A percentile compares a stretch with the other conserved stretches of the same genome.
These are phyloP conservation scores for Itoplectis maculator DNA, from an alignment of 2,888 invertebrate species.

Conservation along the genomic window DNA sequence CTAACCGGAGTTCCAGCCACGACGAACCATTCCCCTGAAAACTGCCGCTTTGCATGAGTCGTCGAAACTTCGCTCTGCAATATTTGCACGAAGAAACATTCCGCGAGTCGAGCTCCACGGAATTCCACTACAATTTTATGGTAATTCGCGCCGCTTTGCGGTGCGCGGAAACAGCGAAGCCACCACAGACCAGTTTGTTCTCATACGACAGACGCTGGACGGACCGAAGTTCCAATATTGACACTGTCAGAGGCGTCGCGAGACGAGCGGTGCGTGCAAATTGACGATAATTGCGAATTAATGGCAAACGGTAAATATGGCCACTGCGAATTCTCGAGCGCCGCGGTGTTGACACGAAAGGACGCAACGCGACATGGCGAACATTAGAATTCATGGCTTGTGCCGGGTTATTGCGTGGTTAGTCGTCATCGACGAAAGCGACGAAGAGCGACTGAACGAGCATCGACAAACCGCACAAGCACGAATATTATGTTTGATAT, in stretches of 20 bases:
- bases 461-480: not conserved
- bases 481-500: slow-evolving; percentile 39
- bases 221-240: slow-evolving; percentile 34
- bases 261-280: slow-evolving; percentile 28
- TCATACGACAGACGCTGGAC: not conserved
- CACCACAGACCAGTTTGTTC: not conserved
- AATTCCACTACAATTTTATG: slow-evolving; percentile 18
- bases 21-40: slow-evolving; percentile 69
- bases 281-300: slow-evolving; percentile 36
- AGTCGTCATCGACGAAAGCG: slow-evolving; percentile 3
- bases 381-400: slow-evolving; percentile 35
- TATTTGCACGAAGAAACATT: slow-evolving; percentile 5
- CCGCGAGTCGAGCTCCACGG: not conserved
- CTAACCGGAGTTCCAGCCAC: slow-evolving; percentile 66
- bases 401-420: slow-evolving; percentile 8
- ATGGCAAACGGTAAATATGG: slow-evolving; percentile 21
- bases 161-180: not conserved
- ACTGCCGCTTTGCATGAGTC: slow-evolving; percentile 41
- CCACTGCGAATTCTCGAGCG: not conserved
- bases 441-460: not conserved
- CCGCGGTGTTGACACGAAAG: not conserved
- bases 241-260: not conserved
- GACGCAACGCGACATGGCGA: not conserved
- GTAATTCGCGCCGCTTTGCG: not conserved
- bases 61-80: not conserved